A percentile compares a stretch with the other conserved stretches of the same genome.
Conservation (phyloP, 2,797 vertebrate species). For the Xenopus petersii region DNA sequence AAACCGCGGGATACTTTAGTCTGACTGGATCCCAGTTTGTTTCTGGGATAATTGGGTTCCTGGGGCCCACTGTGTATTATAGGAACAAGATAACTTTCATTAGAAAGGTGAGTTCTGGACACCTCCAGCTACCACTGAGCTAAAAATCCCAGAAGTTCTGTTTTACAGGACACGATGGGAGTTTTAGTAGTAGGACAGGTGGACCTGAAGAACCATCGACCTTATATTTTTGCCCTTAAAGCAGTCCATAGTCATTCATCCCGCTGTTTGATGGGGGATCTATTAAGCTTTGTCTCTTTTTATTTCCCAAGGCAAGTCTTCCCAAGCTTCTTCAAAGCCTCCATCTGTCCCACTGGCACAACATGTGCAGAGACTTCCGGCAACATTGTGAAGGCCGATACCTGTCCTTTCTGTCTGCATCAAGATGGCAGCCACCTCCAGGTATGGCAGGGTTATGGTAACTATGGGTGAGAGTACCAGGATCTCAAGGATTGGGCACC, state of each 20-base stretch:
- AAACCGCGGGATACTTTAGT: conserved; percentile 72
- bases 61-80: conserved; percentile 66
- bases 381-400: conserved; percentile 52
- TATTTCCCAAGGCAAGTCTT: conserved; percentile 46
- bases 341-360: conserved; percentile 67
- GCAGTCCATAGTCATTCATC: no score
- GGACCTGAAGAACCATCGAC: no score
- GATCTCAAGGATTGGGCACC: no score
- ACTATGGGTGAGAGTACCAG: no score
- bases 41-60: conserved; percentile 67
- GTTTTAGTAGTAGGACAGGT: no score
- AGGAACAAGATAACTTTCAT: conserved; percentile 56
- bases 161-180: no score
- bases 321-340: conserved; percentile 58
- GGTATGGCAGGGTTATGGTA: neutral
- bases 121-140: no score
- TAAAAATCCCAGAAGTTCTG: no score
- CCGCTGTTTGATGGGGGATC: no score
- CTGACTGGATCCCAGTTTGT: conserved; percentile 69
- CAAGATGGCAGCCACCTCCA: neutral
- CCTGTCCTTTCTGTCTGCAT: neutral
- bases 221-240: no score
- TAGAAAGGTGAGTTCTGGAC: no score
- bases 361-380: conserved; percentile 61
- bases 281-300: conserved; percentile 36